A percentile compares a stretch with the other conserved stretches of the same genome.
phyloP scores from a whole-genome alignment of 2,797 vertebrate genomes.

The Chelmon rostratus region DNA sequence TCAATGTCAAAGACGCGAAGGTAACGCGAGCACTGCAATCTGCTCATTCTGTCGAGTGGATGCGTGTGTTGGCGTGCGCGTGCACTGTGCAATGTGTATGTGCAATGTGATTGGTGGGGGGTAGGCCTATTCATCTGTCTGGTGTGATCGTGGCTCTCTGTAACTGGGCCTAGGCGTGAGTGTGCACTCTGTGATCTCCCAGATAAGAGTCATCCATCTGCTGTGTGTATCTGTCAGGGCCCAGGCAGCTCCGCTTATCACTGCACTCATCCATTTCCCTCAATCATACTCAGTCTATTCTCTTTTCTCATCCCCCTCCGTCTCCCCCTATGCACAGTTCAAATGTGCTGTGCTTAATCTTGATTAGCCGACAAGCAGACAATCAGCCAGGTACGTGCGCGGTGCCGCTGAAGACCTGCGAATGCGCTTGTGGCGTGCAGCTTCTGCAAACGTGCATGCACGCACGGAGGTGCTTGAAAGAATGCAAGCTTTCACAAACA shows the following conservation, averaged over 20 bases:
- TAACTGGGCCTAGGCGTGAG: constrained; percentile 76
- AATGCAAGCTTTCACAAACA: constrained; percentile 40
- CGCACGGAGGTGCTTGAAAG: constrained; percentile 8
- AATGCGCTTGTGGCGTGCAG: constrained; percentile 17
- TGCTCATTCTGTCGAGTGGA: constrained; percentile 68
- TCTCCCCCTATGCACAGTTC: constrained; percentile 44
- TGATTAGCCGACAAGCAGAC: constrained; percentile 63
- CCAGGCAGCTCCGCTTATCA: constrained; percentile 80
- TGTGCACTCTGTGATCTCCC: constrained; percentile 80
- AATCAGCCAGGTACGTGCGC: constrained; percentile 8
- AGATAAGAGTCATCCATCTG: constrained; percentile 87
- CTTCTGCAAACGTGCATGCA: constrained; percentile 5
- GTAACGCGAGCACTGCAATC: constrained; percentile 71
- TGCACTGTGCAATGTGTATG: constrained; percentile 43
- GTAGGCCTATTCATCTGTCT: constrained; percentile 80
- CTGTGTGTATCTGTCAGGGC: constrained; percentile 81
- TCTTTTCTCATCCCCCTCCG: constrained; percentile 39
- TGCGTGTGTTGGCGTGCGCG: constrained; percentile 41
- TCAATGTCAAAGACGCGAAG: constrained; percentile 76
- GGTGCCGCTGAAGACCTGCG: constrained; percentile 23
- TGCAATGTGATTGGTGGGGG: constrained; percentile 71
- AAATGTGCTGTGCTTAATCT: constrained; percentile 64
- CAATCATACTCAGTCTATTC: constrained; percentile 63
- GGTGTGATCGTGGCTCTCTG: constrained; percentile 81
- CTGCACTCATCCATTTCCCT: constrained; percentile 79